Conservation (phyloP, 2,113 vertebrate genomes). For the Damaliscus lunatus region DNA sequence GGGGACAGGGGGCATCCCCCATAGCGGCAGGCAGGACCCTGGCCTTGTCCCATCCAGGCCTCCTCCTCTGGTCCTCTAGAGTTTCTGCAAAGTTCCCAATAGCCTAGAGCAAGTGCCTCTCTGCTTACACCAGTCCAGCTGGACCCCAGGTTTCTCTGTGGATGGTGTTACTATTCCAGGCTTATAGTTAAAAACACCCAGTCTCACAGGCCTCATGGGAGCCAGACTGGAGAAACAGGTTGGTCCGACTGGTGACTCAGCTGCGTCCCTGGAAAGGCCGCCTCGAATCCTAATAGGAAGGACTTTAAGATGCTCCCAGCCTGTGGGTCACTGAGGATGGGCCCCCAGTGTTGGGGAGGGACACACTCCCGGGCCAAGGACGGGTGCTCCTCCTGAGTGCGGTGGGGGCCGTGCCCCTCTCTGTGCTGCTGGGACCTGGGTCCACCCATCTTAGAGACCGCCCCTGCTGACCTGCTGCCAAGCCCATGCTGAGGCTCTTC, state of each 20-base stretch:
- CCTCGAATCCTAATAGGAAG: neutral
- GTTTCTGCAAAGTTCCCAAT: neutral
- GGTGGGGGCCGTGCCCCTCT: too few species aligned
- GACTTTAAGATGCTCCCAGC: neutral
- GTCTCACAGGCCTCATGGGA: neutral
- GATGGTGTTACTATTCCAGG: neutral
- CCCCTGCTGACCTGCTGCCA: neutral
- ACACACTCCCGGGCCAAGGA: neutral
- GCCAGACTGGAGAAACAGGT: neutral
- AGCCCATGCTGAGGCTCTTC: neutral
- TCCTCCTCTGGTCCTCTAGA: neutral
- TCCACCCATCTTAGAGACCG: neutral
- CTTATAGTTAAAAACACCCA: neutral
- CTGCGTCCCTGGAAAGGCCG: neutral
- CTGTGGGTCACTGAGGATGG: neutral
- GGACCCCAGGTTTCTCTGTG: neutral
- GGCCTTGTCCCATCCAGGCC: neutral
- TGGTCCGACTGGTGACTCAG: neutral
- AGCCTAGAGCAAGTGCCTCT: neutral
- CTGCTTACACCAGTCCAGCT: neutral
- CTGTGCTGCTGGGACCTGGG: neutral
- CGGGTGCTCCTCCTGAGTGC: neutral
- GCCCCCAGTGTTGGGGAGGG: too few species aligned
- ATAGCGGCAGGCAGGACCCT: accelerated
- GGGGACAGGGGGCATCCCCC: too few species aligned